Conservation (phyloP, 2,888 invertebrate genomes). For the Corythucha ciliata region DNA sequence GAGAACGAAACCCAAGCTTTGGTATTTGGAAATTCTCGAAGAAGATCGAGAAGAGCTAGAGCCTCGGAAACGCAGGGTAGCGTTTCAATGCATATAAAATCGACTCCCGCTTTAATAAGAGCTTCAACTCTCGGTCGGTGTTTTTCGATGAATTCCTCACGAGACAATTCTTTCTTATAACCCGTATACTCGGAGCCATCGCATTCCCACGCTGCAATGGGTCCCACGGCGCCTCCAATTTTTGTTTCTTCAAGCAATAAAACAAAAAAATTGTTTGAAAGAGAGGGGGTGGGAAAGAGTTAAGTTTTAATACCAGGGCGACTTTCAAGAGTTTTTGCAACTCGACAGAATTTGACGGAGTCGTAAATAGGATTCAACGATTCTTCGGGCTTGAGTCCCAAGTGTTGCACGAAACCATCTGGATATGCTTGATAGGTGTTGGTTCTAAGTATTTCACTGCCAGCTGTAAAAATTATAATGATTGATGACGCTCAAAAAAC, state of each 20-base stretch:
- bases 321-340: slow-evolving; percentile 50
- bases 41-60: slow-evolving; percentile 65
- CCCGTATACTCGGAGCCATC: slow-evolving; percentile 94
- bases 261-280: too few species aligned
- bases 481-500: neutral
- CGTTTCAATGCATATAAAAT: slow-evolving; percentile 83
- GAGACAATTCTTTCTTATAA: slow-evolving; percentile 57
- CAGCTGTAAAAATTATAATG: slow-evolving; percentile 52
- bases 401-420: slow-evolving; percentile 63
- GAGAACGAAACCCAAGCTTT: slow-evolving; percentile 88
- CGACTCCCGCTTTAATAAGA: slow-evolving; percentile 69
- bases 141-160: slow-evolving; percentile 64
- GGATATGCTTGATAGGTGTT: slow-evolving; percentile 84
- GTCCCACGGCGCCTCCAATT: slow-evolving; percentile 83
- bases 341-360: slow-evolving; percentile 64
- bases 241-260: slow-evolving; percentile 38
- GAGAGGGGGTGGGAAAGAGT: too few species aligned
- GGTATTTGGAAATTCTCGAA: slow-evolving; percentile 65
- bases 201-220: slow-evolving; percentile 81
- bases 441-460: slow-evolving; percentile 78
- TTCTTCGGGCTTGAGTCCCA: slow-evolving; percentile 56
- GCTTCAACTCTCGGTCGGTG: slow-evolving; percentile 73
- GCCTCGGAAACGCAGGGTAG: slow-evolving; percentile 81
- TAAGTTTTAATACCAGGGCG: slow-evolving; percentile 34
- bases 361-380: slow-evolving; percentile 62